Evolutionary conservation across 2,888 invertebrate genomes (phyloP).

Genomic region (Atethmia centrago): DNA sequence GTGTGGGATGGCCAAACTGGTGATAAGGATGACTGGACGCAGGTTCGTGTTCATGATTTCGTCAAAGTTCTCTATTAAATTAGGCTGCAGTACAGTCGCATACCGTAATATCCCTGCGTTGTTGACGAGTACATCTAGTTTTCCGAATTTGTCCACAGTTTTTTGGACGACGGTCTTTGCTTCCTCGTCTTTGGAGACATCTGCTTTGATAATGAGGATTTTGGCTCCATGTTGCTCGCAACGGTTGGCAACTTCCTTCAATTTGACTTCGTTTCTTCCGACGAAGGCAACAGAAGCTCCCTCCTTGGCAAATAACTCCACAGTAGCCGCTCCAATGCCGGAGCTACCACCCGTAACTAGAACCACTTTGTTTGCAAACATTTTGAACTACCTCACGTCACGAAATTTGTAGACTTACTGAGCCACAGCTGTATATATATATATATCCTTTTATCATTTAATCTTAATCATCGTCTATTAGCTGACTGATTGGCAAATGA

Average conservation of each 20-base stretch:
- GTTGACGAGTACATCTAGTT: constrained; percentile 74
- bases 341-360: constrained; percentile 90
- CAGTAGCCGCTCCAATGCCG: constrained; percentile 93
- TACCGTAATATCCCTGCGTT: constrained; percentile 69
- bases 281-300: constrained; percentile 91
- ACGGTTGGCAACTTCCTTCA: constrained; percentile 87
- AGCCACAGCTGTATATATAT: constrained; percentile 1
- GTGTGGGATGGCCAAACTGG: constrained; percentile 65
- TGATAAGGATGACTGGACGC: constrained; percentile 63
- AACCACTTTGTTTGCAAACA: constrained; percentile 76
- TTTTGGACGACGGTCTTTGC: constrained; percentile 64
- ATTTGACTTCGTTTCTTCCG: constrained; percentile 92
- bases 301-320: constrained; percentile 90
- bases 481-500: not conserved
- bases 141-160: constrained; percentile 69
- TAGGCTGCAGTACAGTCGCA: constrained; percentile 39
- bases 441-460: constrained; percentile 4
- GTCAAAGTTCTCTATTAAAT: constrained; percentile 63
- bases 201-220: constrained; percentile 70
- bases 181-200: constrained; percentile 71
- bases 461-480: not conserved
- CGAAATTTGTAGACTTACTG: not conserved
- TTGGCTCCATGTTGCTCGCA: constrained; percentile 59
- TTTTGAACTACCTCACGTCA: constrained; percentile 29
- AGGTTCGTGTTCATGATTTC: constrained; percentile 66